Base-by-base conservation (phyloP, 2,797 vertebrate species). In the Trichosurus vulpecula region DNA sequence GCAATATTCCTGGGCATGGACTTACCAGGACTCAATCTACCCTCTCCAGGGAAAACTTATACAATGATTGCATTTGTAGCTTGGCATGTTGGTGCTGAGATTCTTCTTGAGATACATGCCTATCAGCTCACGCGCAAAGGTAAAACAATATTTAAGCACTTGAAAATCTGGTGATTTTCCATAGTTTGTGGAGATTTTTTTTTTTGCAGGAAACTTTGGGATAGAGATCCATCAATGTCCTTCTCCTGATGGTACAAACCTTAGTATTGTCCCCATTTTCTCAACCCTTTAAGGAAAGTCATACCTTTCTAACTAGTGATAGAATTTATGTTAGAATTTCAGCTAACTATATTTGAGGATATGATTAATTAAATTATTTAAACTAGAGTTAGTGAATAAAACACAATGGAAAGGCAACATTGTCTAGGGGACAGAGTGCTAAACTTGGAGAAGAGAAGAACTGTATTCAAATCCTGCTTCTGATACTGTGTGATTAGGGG, bases 1-100 rank as follows among this genome's bases (percentile, higher is more conserved):
- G 98, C 99, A 92, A 98, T 99, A 96, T 99, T 99, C 98, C 98
- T 99, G 97, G 99, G 99, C 89, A 99, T 99, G 98, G 98, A 99
- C 93, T 98, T 99, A 93, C 99, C 99, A 96, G 99, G 98, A 4
- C 93, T 99, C 97, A 97, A 99, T 89, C 98, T 99, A 66, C 99
- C 99, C 57, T 95, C 98, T 35, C 98, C 99, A 0, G 98, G 98
- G 99, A 99, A 99, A 97, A 99, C 99, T 12, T 98, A 98, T 4
- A 90, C 98, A 22, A 99, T 99, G 98, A 98, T 98, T 91, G 99
- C 98, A 53, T 99, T 99, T 97, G 98, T 99, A 90, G 97, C 98
- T 92, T 99, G 99, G 99, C 99, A 99, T 13, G 98, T 99, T 0
- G 90, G 98, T 55, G 91, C 96, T 51, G 99, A 99, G 47, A 90